Conservation (phyloP, 2,888 invertebrate species). For the Aphrophora alni region DNA sequence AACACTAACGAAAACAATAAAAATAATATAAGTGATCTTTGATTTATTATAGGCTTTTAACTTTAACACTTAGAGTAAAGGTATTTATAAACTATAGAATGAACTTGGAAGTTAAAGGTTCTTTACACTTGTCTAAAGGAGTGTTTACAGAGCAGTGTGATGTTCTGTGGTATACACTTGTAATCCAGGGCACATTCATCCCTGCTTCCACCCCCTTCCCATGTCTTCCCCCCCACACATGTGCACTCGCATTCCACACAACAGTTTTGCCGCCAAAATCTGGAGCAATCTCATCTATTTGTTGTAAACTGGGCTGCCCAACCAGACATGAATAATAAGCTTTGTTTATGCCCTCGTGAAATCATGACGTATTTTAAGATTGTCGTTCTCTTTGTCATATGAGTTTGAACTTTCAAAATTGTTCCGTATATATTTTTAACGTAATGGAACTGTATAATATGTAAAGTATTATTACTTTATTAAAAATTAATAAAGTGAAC, state of each 20-base stretch:
- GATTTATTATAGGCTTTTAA: no score
- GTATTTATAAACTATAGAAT: background rate
- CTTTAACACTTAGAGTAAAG: background rate
- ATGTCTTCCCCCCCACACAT: background rate
- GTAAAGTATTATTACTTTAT: no score
- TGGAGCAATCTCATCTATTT: background rate
- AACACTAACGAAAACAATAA: no score
- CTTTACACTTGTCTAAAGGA: background rate
- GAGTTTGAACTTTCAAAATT: no score
- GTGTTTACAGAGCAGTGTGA: background rate
- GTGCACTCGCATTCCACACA: background rate
- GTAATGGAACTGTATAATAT: no score
- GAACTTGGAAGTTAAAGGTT: background rate
- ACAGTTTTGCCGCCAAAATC: background rate
- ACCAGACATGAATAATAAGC: background rate
- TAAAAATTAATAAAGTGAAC: no score
- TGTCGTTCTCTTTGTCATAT: no score
- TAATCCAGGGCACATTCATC: background rate
- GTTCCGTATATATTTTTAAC: no score
- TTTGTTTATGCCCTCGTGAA: background rate
- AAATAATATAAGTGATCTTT: no score
- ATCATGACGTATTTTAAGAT: no score
- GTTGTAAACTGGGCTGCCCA: background rate
- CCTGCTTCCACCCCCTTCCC: background rate
- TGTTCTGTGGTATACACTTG: background rate